These are phyloP conservation scores for Apodemia duryi DNA, from an alignment of 2,888 invertebrate genomes.

Conservation along the genomic window DNA sequence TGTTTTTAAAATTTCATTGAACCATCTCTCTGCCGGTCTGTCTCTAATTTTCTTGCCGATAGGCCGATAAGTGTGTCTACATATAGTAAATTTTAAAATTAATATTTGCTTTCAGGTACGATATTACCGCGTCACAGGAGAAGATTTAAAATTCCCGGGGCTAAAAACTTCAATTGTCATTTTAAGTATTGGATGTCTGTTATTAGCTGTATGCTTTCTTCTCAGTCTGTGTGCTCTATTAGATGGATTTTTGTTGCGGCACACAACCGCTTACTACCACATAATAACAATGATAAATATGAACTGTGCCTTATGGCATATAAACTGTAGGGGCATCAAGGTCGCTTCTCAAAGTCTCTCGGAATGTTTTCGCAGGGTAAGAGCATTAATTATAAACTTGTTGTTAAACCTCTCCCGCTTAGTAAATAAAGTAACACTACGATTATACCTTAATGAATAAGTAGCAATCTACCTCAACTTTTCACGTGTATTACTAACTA, in stretches of 20 bases:
- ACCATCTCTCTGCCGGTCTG: too few relatives aligned
- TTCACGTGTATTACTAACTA: too few relatives aligned
- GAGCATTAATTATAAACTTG: background rate
- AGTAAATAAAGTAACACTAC: too few relatives aligned
- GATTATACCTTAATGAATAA: too few relatives aligned
- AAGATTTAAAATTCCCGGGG: constrained; percentile 80
- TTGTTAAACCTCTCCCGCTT: too few relatives aligned
- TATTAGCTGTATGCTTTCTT: constrained; percentile 80
- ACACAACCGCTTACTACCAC: constrained; percentile 82
- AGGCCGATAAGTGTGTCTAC: too few relatives aligned
- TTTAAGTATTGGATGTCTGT: constrained; percentile 81
- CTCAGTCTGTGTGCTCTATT: constrained; percentile 79
- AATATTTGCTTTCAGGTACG: constrained; percentile 52
- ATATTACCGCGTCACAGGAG: constrained; percentile 78
- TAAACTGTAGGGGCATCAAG: constrained; percentile 83
- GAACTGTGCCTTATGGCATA: constrained; percentile 86
- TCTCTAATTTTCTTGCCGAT: too few relatives aligned
- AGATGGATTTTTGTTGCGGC: constrained; percentile 82
- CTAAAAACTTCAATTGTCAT: constrained; percentile 80
- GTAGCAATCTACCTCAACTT: too few relatives aligned
- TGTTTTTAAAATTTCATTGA: too few relatives aligned
- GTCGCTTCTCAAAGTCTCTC: constrained; percentile 80
- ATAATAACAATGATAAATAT: constrained; percentile 86
- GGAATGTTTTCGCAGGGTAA: constrained; percentile 71
- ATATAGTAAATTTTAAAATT: too few relatives aligned